Percentiles rank a stretch among this genome's conserved stretches.
These are phyloP conservation scores for Parus major DNA, from an alignment of 2,113 vertebrate species.

Conservation along the genomic window DNA sequence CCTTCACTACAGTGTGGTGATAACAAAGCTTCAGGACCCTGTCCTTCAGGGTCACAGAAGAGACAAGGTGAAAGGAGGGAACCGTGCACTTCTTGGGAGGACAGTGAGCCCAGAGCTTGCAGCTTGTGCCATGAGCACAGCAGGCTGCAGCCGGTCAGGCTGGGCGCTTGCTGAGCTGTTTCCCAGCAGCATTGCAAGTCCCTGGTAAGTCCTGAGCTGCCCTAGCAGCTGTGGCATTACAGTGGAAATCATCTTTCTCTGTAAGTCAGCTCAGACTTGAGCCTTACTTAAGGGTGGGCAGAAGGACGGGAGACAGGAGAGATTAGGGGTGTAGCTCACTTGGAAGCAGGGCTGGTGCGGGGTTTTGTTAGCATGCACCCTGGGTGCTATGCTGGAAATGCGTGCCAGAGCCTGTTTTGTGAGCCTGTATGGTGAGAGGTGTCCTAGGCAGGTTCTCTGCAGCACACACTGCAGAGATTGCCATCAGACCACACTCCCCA, in stretches of 20 bases:
- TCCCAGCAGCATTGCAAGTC: neutral
- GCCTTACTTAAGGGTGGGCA: constrained; percentile 7
- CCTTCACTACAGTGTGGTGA: neutral
- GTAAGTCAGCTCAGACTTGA: neutral
- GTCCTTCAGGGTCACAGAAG: neutral
- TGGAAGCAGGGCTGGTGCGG: neutral
- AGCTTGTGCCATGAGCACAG: neutral
- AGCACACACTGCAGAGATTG: neutral
- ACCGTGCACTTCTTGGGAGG: neutral
- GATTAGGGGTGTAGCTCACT: neutral
- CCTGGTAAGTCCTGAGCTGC: neutral
- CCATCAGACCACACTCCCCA: neutral
- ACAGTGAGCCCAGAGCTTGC: neutral
- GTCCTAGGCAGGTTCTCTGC: neutral
- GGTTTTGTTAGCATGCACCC: neutral
- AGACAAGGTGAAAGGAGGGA: neutral
- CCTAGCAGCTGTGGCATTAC: constrained; percentile 15
- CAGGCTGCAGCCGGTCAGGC: neutral
- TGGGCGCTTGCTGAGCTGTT: neutral
- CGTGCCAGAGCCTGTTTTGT: accelerated
- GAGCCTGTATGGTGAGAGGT: neutral
- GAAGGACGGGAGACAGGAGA: neutral
- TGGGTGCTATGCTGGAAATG: accelerated
- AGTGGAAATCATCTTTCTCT: constrained; percentile 10
- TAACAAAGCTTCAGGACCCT: neutral